Base-by-base conservation (phyloP, 2,888 invertebrate genomes). In the Chorisops tibialis region DNA sequence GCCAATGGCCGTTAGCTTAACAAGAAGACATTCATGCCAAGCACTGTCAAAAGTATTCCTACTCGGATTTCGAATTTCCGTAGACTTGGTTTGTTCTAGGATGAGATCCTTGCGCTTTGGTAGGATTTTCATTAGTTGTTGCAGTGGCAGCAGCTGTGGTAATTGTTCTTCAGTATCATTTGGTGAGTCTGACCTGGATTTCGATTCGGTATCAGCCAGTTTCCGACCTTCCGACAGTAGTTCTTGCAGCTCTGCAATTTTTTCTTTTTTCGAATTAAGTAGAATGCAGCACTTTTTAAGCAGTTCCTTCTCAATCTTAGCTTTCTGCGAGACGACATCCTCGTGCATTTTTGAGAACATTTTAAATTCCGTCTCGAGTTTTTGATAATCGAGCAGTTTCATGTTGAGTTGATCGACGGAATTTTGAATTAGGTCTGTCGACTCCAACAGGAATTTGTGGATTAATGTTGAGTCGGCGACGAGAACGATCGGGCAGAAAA, bases 181-280 rank as follows among this genome's bases (percentile, higher is more conserved):
- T 6, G 12, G 30, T 7, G 30, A 30, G 30, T 30, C 9, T 30
- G 30, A 9, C 3, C 3, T 5, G 7, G 30, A 30, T 48, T 21
- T 12, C 7, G 48, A 9, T 9, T 11, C 43, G 4, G 52, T 11
- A 1, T 59, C 61, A 4, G 50, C 51, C 48, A 63, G 2, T 65
- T 50, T 21, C 39, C 52, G 11, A 37, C 54, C 66, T 38, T 66
- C 64, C 21, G 45, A 19, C 16, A 66, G 60, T n/a, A 67, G 48
- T 5, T 61, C 59, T 12, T 72, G 68, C 3, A 75, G 61, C 18
- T 73, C 69, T 0, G 67, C 67, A 19, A 75, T 75, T 56, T 71
- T 70, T 14, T 69, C 62, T 30, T 75, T 75, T 48, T 75, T 75
- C 18, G 66, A 69, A 61, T 75, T 74, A 0, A 75, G 60, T 0